Base-by-base conservation (phyloP, 1,140 invertebrate genomes). In the Hycleus cichorii region DNA sequence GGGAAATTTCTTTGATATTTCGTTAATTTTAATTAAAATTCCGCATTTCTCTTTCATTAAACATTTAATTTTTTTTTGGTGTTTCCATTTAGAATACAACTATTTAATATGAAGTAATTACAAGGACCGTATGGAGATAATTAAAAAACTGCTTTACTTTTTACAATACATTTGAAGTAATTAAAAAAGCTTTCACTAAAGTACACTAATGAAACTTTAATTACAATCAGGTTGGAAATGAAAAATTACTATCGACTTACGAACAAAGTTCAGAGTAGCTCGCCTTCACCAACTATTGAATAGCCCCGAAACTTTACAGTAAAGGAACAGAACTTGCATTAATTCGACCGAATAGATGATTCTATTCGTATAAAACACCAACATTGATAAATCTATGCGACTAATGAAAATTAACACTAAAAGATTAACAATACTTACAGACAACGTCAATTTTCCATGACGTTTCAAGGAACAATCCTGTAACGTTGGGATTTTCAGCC, bases 401-500 rank as follows among this genome's bases (percentile, higher is more conserved):
- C 18, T 18, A 47, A 47, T 11, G 18, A 8, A 47, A 47, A n/a
- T 47, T 24, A 1, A 10, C 10, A n/a, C 6, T 26, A 49, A 49
- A 18, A 18, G 18, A 18, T 7, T 48, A 54, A 39, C 9, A 12
- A 39, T 80, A 89, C 90, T 91, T 77, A 93, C 91, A 93, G 56
- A 92, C 89, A 65, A 93, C 89, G 75, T 87, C 84, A 64, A 94
- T 85, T 69, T 85, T 88, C 87, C 89, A 91, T 48, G 86, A 84
- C 57, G 89, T 87, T 73, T 93, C 89, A 56, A 92, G 74, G 68
- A 81, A 86, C 53, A 90, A 81, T 42, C 87, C 84, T 40, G 87
- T 89, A 49, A 91, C 85, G 75, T 89, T 88, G 38, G 90, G 89
- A 79, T 94, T 94, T 77, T 93, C 89, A 46, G 89, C 89, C 53